Base-by-base conservation (phyloP, 2,797 vertebrate species). In the Calcarius lapponicus region DNA sequence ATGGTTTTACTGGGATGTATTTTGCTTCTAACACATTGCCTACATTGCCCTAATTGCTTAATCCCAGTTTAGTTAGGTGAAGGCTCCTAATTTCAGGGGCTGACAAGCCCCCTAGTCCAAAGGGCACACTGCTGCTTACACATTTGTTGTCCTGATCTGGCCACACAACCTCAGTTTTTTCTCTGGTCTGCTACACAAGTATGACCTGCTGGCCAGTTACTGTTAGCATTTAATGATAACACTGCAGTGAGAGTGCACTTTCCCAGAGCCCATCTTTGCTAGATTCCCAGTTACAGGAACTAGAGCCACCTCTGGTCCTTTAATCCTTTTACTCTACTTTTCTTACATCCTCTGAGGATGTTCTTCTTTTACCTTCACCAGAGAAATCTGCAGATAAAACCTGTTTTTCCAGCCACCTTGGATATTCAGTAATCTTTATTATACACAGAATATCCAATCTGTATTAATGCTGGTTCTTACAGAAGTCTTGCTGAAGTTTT, bases 91-190 rank as follows among this genome's bases (percentile, higher is more conserved):
- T 84, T 72, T 88, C 61, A 78, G 26, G n/a, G 18, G 13, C 11
- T 67, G 42, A 65, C 0, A 0, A 64, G 3, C 3, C 2, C 28
- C 3, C 36, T 29, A 6, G 6, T 29, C 45, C 42, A 32, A 53
- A 74, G 42, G 36, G 9, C 42, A 74, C 34, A 40, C 18, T 53
- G 53, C 32, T 78, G 28, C 21, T 80, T 48, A 53, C 9, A 11
- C 7, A 10, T 53, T 38, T 38, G 18, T 47, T 20, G 18, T 58
- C 64, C 24, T 17, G 20, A 64, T 61, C 48, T 42, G 70, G 19
- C 21, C 66, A 72, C 24, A 15, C 1, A 2, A 31, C 11, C 21
- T 73, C 10, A 15, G 13, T 26, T 81, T 80, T 67, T 54, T 0
- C 19, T 21, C 28, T 43, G 24, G 6, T 86, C 28, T 91, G 38